A percentile compares a stretch with the other conserved stretches of the same genome.
These are phyloP conservation scores for Cynaeus angustus DNA, from an alignment of 2,888 invertebrate species.

Conservation along the genomic window DNA sequence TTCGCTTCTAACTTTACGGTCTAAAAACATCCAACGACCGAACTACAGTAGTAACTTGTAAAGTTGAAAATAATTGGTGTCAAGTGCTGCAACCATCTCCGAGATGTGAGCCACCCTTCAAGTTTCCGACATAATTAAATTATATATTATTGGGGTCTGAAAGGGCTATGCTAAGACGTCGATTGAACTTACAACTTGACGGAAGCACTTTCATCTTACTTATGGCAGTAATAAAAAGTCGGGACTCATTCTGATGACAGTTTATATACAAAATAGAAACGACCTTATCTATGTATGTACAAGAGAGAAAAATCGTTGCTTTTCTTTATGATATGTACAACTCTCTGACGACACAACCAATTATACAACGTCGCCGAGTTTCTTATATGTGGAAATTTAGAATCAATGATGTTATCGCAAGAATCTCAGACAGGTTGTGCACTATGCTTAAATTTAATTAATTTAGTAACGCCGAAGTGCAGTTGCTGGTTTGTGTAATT, in stretches of 20 bases:
- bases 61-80: constrained; percentile 4
- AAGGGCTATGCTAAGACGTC: constrained; percentile 7
- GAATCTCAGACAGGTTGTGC: constrained; percentile 13
- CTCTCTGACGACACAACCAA: constrained; percentile 49
- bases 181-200: constrained; percentile 18
- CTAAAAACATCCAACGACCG: background rate
- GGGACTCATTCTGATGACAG: constrained; percentile 13
- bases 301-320: constrained; percentile 58
- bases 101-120: background rate
- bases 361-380: constrained; percentile 32
- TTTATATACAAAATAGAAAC: constrained; percentile 62
- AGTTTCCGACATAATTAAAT: constrained; percentile 17
- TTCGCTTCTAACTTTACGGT: no score
- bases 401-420: constrained; percentile 24
- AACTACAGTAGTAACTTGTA: background rate
- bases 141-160: constrained; percentile 14
- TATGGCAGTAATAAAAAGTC: constrained; percentile 38
- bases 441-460: constrained; percentile 17
- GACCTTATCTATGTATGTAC: constrained; percentile 57
- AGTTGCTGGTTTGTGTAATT: constrained; percentile 13
- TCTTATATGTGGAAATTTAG: constrained; percentile 39
- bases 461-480: constrained; percentile 6
- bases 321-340: constrained; percentile 61
- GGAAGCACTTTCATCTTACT: constrained; percentile 34
- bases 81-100: background rate